Evolutionary conservation across 2,113 vertebrate species (phyloP).

Genomic region (Regulus satrapa): DNA sequence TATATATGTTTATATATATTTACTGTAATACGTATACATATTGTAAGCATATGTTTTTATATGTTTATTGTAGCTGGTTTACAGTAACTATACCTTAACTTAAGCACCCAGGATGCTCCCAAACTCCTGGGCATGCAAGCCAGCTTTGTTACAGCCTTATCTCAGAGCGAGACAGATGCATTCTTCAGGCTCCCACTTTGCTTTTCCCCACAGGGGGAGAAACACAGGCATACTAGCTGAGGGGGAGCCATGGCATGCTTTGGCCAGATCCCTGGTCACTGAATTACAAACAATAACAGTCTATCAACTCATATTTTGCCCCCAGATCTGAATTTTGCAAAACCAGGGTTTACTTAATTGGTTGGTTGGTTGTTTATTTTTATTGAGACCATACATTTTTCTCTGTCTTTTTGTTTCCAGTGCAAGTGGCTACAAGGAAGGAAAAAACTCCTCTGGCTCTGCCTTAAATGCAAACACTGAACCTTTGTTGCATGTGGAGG

Average conservation of each 20-base stretch:
- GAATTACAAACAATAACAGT: neutral
- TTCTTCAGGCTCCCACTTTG: neutral
- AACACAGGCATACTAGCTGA: neutral
- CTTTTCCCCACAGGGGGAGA: neutral
- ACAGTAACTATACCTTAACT: neutral
- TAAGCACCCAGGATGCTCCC: neutral
- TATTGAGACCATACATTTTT: neutral
- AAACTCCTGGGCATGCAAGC: neutral
- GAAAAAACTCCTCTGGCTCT: neutral
- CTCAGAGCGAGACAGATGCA: rapidly evolving
- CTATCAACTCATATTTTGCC: neutral
- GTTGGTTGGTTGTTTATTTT: neutral
- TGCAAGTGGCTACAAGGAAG: neutral
- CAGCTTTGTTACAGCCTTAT: neutral
- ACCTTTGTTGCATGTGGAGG: neutral
- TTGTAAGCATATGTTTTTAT: too few species aligned
- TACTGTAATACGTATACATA: too few species aligned
- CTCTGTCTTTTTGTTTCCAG: neutral
- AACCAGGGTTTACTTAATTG: neutral
- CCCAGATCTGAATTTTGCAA: neutral
- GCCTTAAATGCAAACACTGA: neutral
- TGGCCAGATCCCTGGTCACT: neutral
- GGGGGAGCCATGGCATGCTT: neutral
- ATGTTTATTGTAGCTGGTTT: too few species aligned
- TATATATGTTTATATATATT: too few species aligned